Evolutionary conservation across 2,888 invertebrate genomes (phyloP), one percentile per base, ranked within the genome.

Genomic region (Cinara cedri): DNA sequence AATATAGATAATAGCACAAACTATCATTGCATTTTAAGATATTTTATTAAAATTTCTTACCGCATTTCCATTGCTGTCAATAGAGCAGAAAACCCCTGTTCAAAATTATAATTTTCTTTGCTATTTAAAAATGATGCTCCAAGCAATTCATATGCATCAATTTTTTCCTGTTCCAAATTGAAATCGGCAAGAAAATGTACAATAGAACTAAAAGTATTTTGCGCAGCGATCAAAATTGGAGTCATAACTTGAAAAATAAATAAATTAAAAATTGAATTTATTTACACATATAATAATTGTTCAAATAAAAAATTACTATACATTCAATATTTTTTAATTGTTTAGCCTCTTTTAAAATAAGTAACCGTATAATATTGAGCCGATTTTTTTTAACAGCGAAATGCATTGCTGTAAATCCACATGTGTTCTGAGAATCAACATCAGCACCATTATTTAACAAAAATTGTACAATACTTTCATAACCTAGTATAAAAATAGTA

Each of bases 71-170:
- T 93, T 44, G 93, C 92, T 86, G 90, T 89, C 84, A 91, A 89
- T 76, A 97, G 87, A 85, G 94, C 95, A 83, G 89, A 88, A 85
- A 91, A 95, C 11, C 95, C 93, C 86, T 90, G 91, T 85, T 88
- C 85, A 83, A 94, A 86, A 84, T 92, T 92, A 85, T 96, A 96
- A 85, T 91, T 92, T 84, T 95, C 94, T 87, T 95, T 96, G 85
- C 96, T 95, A 85, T 96, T 97, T 1, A 96, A 96, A 87, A 91
- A 97, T 0, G 96, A 95, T 0, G 97, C 96, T 3, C 97, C 97
- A 10, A 97, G 87, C 71, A 97, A 87, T 85, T 97, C 97, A 82
- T 92, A 89, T 0, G 95, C 95, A 84, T 93, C 93, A 55, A 97
- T 91, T 83, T 87, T 90, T 83, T 90, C 89, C 82, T 90, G 88